Base-by-base conservation (phyloP, 2,888 invertebrate genomes). In the Cataglyphis altisquamis region DNA sequence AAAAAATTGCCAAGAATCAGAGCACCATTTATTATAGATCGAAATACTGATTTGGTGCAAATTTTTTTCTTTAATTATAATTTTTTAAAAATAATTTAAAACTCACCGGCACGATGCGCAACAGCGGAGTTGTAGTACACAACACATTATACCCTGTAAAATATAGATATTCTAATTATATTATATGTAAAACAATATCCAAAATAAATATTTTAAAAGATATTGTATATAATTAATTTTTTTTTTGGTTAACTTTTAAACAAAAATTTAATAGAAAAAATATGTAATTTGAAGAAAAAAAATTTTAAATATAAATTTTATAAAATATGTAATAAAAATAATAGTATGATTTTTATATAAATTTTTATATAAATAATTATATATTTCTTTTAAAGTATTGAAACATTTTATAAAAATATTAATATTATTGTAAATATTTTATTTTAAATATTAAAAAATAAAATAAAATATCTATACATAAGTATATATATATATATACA, bases 381-480 rank as follows among this genome's bases (percentile, higher is more conserved):
- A 48, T 52, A n/a, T n/a, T 52, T 52, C 2, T 52, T 1, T 52
- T 52, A 52, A 52, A 52, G n/a, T 52, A n/a, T 45, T 45, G 4
- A 45, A 45, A 45, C 3, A 45, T 45, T 45, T n/a, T 52, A 52
- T 8, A 52, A 52, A n/a, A n/a, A 52, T 52, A 52, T 48, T 48
- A 52, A 52, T 36, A 36, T 52, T 52, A 52, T 52, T 52, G 52
- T 52, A 52, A 52, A 52, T n/a, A 52, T 52, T n/a, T n/a, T n/a
- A n/a, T 52, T 5, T 48, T 48, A 48, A 48, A 48, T 48, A 48
- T 48, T 52, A 8, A 45, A 12, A 45, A 45, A 36, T 45, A 45
- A 48, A 48, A n/a, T n/a, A 52, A 52, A 52, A 52, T 52, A 2
- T 52, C 6, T 52, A 8, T 48, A 48, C 15, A 45, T 18, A 3